phyloP scores from a whole-genome alignment of 1,140 invertebrate species.

The Trachymyrmex cornetzi region DNA sequence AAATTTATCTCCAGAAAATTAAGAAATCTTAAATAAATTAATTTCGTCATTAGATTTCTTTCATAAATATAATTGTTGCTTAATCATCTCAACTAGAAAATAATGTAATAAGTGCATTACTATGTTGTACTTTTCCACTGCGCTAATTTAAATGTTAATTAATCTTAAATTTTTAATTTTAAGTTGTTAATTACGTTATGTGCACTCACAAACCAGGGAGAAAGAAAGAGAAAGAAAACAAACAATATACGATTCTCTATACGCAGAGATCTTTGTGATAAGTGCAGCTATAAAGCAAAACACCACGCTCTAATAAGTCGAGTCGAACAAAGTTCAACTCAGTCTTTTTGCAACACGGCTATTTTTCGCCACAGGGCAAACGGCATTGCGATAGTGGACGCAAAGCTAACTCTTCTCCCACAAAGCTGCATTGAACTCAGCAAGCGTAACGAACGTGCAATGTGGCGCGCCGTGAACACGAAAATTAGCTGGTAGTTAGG shows the following conservation, averaged over 20 bases:
- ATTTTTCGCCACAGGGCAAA: slow-evolving; percentile 37
- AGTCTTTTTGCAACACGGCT: slow-evolving; percentile 3
- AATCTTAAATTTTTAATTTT: neutral
- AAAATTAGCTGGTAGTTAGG: slow-evolving; percentile 60
- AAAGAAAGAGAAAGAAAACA: neutral
- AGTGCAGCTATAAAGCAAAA: neutral
- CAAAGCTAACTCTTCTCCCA: slow-evolving; percentile 29
- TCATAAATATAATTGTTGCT: neutral
- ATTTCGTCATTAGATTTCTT: neutral
- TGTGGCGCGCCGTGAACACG: slow-evolving; percentile 42
- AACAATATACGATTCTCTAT: neutral
- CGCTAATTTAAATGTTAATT: neutral
- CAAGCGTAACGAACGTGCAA: slow-evolving; percentile 49
- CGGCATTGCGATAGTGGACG: neutral
- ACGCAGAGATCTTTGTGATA: neutral
- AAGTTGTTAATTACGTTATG: neutral
- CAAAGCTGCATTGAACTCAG: slow-evolving; percentile 21
- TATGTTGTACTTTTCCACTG: neutral
- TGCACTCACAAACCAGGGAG: neutral
- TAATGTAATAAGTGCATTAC: neutral
- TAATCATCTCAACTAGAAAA: neutral
- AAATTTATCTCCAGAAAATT: neutral
- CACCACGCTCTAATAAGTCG: slow-evolving; percentile 18
- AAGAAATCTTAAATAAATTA: neutral
- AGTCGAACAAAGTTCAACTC: slow-evolving; percentile 22